Conservation (phyloP, 1,140 invertebrate species). For the Sipha flava region DNA sequence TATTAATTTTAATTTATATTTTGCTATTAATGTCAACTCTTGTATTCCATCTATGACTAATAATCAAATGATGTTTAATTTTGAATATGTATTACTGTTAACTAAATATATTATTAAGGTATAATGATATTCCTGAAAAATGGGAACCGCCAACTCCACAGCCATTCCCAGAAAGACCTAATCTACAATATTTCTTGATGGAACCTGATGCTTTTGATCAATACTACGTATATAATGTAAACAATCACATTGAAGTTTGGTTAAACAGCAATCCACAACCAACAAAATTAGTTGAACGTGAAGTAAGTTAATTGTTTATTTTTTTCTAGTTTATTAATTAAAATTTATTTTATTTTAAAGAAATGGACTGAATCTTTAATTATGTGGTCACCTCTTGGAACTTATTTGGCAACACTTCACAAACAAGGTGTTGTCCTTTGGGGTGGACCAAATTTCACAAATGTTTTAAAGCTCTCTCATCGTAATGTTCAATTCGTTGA, state of each 20-base stretch:
- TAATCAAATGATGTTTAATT: no score
- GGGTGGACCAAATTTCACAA: constrained; percentile 88
- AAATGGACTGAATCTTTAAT: constrained; percentile 92
- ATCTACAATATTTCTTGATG: constrained; percentile 82
- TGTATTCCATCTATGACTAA: no score
- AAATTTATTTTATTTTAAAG: constrained; percentile 47
- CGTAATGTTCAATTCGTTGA: constrained; percentile 88
- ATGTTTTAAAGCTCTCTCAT: constrained; percentile 87
- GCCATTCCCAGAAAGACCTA: constrained; percentile 77
- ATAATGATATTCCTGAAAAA: constrained; percentile 81
- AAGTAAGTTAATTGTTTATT: constrained; percentile 49
- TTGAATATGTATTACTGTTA: no score
- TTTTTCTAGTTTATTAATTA: not conserved
- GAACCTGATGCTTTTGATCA: constrained; percentile 94
- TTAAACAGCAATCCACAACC: constrained; percentile 86
- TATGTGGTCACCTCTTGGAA: constrained; percentile 94
- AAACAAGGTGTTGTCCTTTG: constrained; percentile 90
- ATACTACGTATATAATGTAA: constrained; percentile 75
- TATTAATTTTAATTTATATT: no score
- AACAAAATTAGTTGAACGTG: constrained; percentile 68
- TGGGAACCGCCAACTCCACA: constrained; percentile 84
- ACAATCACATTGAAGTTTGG: constrained; percentile 70
- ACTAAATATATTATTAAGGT: constrained; percentile 51
- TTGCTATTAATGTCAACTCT: no score
- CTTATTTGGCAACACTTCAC: constrained; percentile 93